phyloP scores from a whole-genome alignment of 2,888 invertebrate genomes.

The Liodrosophila aerea region DNA sequence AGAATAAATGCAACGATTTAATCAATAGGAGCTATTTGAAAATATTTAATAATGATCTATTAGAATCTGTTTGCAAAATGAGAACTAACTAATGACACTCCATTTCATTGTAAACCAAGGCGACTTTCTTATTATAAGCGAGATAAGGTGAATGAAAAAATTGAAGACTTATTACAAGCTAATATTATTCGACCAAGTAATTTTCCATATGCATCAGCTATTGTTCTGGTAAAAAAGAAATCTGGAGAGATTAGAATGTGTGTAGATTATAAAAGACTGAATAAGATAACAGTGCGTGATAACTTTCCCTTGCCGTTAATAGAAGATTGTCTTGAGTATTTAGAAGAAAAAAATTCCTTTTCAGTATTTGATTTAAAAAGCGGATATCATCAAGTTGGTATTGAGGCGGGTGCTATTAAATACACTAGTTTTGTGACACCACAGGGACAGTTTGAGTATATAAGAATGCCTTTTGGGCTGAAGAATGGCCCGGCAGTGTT shows the following conservation, averaged over 20 bases:
- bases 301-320: neutral
- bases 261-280: neutral
- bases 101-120: neutral
- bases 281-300: neutral
- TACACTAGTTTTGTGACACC: too few relatives aligned
- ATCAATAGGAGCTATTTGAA: too few relatives aligned
- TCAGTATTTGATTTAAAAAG: too few relatives aligned
- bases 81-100: neutral
- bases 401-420: too few relatives aligned
- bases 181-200: slow-evolving; percentile 1
- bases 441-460: too few relatives aligned
- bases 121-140: neutral
- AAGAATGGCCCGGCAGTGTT: too few relatives aligned
- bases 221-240: neutral
- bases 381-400: too few relatives aligned
- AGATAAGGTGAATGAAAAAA: slow-evolving; percentile 1
- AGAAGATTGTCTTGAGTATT: neutral
- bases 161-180: neutral
- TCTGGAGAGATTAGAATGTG: slow-evolving; percentile 1
- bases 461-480: too few relatives aligned
- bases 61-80: neutral
- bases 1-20: too few relatives aligned
- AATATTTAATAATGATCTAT: too few relatives aligned
- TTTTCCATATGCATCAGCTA: neutral
- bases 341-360: neutral